Base-by-base conservation (phyloP, 2,888 invertebrate species). In the Idaea straminata region DNA sequence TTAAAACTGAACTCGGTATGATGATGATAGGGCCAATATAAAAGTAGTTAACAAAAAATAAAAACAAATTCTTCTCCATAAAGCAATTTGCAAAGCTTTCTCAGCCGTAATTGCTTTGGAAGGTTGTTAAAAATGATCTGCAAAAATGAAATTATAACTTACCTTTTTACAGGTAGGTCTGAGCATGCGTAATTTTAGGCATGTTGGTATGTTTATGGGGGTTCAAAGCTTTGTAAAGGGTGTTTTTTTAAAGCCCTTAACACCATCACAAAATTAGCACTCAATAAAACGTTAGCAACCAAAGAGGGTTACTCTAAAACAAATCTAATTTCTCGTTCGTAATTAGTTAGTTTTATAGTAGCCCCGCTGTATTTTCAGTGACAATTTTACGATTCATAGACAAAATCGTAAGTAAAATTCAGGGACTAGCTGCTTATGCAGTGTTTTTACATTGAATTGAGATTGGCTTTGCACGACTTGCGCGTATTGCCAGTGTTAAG, bases 241-340 rank as follows among this genome's bases (percentile, higher is more conserved):
- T 25, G 25, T 47, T 47, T 13, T 47, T 6, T 47, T 13, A 47
- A 10, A 47, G 13, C 47, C 47, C 10, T 47, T 47, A 47, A 47
- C 47, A 47, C 47, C 47, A 47, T 47, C 47, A 47, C 47, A 47
- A 47, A 47, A 47, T 47, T 47, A 47, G 47, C 47, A 47, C 47
- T 47, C 47, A 47, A 47, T 47, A 47, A 47, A 47, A 47, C 13
- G 47, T 47, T 47, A 47, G 10, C 36, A 36, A 47, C 47, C 13
- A 13, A 47, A 47, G 7, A 47, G 47, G 47, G 47, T 47, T 47
- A 47, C 47, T 47, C 10, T 7, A 47, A 47, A 47, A 47, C 47
- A 47, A 47, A 47, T 47, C 36, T 36, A 36, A 47, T 47, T 10
- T 47, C 10, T 7, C 13, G 7, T 47, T 10, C 47, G 25, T 25